Evolutionary conservation across 2,797 vertebrate species (phyloP).

Genomic region (Discoglossus pictus): DNA sequence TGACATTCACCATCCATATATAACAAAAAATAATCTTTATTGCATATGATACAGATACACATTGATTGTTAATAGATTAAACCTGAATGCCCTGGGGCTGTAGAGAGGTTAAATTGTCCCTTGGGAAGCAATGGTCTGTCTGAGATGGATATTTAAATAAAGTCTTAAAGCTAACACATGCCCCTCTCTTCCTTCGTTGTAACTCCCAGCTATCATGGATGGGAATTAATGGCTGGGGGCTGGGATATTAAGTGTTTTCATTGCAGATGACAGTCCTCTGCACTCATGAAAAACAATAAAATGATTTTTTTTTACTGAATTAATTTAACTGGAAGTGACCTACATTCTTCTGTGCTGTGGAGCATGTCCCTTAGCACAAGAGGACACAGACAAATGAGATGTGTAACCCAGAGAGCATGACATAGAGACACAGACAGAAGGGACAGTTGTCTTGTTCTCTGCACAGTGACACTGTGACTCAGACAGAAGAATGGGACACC

Average conservation of each 20-base stretch:
- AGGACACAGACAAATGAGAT: not conserved
- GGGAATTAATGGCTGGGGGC: not conserved
- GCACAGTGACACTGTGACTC: too few species aligned
- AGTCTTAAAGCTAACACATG: slow-evolving; percentile 8
- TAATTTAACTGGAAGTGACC: slow-evolving; percentile 27
- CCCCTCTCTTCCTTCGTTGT: not conserved
- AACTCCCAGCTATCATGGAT: slow-evolving; percentile 5
- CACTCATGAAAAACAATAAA: slow-evolving; percentile 2
- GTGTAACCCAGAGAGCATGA: not conserved
- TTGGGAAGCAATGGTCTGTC: slow-evolving; percentile 16
- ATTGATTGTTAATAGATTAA: too few species aligned
- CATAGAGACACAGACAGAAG: not conserved
- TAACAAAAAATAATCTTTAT: too few species aligned
- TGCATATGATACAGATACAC: too few species aligned
- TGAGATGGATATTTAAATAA: slow-evolving; percentile 20
- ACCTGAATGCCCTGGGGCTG: slow-evolving; percentile 5
- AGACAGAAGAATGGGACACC: too few species aligned
- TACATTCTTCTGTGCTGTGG: slow-evolving; percentile 13
- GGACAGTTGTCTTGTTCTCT: too few species aligned
- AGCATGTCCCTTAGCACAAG: slow-evolving; percentile 16
- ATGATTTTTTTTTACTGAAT: slow-evolving; percentile 12
- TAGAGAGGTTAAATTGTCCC: slow-evolving; percentile 24
- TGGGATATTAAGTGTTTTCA: not conserved
- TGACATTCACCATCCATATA: too few species aligned
- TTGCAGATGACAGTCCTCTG: not conserved